Evolutionary conservation across 2,888 invertebrate species (phyloP).

Genomic region (Cryptosula pallasiana): DNA sequence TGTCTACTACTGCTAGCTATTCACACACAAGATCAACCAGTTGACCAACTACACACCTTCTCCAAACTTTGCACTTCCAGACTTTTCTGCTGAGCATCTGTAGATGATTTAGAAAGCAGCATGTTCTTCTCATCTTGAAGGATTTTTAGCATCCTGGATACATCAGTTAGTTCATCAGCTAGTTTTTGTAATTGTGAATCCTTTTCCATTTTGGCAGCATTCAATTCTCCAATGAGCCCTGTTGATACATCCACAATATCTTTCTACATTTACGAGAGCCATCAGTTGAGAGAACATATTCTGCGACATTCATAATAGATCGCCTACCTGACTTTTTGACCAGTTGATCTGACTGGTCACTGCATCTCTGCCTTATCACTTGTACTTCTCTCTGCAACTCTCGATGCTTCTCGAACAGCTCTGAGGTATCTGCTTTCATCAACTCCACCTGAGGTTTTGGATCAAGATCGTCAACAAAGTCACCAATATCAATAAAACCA

Average conservation of each 20-base stretch:
- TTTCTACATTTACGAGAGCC: no score
- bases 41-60: no score
- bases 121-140: slow-evolving; percentile 39
- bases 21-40: no score
- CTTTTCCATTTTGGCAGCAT: slow-evolving; percentile 44
- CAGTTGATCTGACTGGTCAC: slow-evolving; percentile 43
- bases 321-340: slow-evolving; percentile 44
- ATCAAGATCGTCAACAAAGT: neutral
- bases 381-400: slow-evolving; percentile 40
- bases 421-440: slow-evolving; percentile 33
- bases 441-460: slow-evolving; percentile 32
- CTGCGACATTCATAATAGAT: no score
- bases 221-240: slow-evolving; percentile 47
- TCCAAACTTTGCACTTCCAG: slow-evolving; percentile 22
- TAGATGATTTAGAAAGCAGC: slow-evolving; percentile 32
- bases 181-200: slow-evolving; percentile 39
- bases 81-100: slow-evolving; percentile 22
- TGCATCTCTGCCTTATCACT: slow-evolving; percentile 39
- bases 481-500: neutral
- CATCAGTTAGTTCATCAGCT: slow-evolving; percentile 34
- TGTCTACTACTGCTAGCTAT: no score
- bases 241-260: no score
- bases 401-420: slow-evolving; percentile 33
- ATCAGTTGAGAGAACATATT: no score
- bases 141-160: slow-evolving; percentile 37